Evolutionary conservation across 2,797 vertebrate species (phyloP), one percentile per base, ranked within the genome.

Genomic region (Sebastes nivosus): DNA sequence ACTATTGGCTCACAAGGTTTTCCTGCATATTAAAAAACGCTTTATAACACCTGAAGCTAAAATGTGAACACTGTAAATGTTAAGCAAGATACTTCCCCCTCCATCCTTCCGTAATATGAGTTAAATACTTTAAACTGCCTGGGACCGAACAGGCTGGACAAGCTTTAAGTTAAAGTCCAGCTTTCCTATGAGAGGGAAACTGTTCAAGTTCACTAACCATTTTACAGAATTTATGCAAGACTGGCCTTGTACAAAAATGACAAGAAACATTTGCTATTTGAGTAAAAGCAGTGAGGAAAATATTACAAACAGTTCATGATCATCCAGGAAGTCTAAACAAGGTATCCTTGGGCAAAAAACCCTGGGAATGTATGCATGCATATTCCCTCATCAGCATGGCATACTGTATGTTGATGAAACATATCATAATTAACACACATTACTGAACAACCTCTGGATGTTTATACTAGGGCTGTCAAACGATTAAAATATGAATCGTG

Each of bases 11-110:
- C 68, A 22, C 61, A 70, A 73, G 75, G 3, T 27, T 87, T 84
- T 84, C 55, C 67, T 73, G 79, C 74, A 87, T 80, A 88, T 80
- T 83, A 68, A 89, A 72, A 72, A 76, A 12, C 36, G 50, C 70
- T 84, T 66, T 11, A 32, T 59, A 73, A 67, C 69, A 81, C 77
- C 79, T 80, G 12, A 67, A 73, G 81, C 58, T 5, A 84, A 67
- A 67, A 36, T 66, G 14, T 36, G 67, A 78, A 71, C 46, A 57
- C 9, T 71, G 67, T 34, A 50, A 46, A 61, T 64, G 32, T 14
- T 24, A 22, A 58, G 61, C 10, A 60, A 78, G 80, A 63, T 34
- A 13, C 6, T 22, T 38, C 18, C 4, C 4, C 9, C 29, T 8
- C 9, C 42, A 50, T 50, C 42, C 18, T 42, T 63, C 18, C 1